These are phyloP conservation scores for Brachyhypopomus gauderio DNA, from an alignment of 2,113 vertebrate genomes.

Conservation along the genomic window DNA sequence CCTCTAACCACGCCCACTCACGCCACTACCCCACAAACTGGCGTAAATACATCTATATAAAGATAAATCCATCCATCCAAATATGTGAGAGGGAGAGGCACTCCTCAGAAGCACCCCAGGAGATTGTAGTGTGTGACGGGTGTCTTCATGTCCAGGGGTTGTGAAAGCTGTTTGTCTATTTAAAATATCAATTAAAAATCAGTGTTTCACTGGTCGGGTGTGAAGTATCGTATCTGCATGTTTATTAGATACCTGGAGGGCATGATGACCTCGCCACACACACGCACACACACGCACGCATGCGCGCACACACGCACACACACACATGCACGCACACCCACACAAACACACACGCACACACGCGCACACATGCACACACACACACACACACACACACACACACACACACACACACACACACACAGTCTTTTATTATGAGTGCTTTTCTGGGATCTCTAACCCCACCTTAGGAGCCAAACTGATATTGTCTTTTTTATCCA, in stretches of 20 bases:
- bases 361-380: no score
- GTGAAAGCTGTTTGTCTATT: slow-evolving; percentile 74
- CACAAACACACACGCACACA: background rate
- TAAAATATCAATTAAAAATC: slow-evolving; percentile 76
- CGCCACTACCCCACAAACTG: no score
- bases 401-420: no score
- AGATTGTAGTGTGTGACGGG: slow-evolving; percentile 56
- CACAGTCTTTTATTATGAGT: no score
- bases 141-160: slow-evolving; percentile 69
- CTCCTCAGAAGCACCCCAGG: slow-evolving; percentile 44
- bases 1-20: no score
- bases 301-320: slow-evolving; percentile 18
- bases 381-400: no score
- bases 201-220: slow-evolving; percentile 58
- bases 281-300: slow-evolving; percentile 28
- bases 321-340: background rate
- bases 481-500: no score
- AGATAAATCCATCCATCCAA: no score
- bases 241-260: slow-evolving; percentile 51
- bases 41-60: no score
- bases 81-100: no score
- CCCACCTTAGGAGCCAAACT: no score
- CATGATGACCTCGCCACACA: slow-evolving; percentile 49
- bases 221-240: slow-evolving; percentile 53
- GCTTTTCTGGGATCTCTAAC: no score